phyloP scores from a whole-genome alignment of 2,888 invertebrate genomes.

The Thyatira batis region DNA sequence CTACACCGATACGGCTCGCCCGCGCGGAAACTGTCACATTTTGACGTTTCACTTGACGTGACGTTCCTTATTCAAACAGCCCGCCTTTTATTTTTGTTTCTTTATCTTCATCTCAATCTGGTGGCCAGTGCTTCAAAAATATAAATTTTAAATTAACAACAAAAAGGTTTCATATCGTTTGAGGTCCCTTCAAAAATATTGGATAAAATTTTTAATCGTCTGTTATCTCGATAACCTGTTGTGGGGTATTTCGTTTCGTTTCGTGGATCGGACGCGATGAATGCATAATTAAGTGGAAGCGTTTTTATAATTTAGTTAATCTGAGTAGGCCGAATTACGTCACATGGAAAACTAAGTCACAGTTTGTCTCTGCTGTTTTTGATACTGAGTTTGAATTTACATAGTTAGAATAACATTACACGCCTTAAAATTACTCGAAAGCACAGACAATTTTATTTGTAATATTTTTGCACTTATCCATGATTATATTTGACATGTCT shows the following conservation, averaged over 20 bases:
- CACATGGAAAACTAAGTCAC: constrained; percentile 15
- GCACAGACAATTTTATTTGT: too few species aligned
- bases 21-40: constrained; percentile 81
- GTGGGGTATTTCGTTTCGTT: constrained; percentile 73
- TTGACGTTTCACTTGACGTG: constrained; percentile 80
- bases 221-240: constrained; percentile 76
- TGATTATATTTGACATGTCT: too few species aligned
- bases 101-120: constrained; percentile 70
- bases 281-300: constrained; percentile 79
- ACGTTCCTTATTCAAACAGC: constrained; percentile 79
- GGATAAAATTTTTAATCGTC: constrained; percentile 69
- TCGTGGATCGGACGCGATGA: constrained; percentile 72
- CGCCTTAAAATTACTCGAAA: too few species aligned
- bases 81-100: constrained; percentile 74
- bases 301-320: constrained; percentile 69
- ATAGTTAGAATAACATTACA: too few species aligned
- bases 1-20: constrained; percentile 45
- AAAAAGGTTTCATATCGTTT: constrained; percentile 59
- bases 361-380: background rate
- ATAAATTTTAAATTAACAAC: constrained; percentile 45
- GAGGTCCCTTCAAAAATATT: constrained; percentile 36
- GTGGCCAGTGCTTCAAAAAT: constrained; percentile 45
- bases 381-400: background rate
- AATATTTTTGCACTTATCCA: too few species aligned
- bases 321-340: constrained; percentile 44